Evolutionary conservation across 1,140 invertebrate genomes (phyloP), one percentile per base, ranked within the genome.

Genomic region (Apocrypta bakeri): DNA sequence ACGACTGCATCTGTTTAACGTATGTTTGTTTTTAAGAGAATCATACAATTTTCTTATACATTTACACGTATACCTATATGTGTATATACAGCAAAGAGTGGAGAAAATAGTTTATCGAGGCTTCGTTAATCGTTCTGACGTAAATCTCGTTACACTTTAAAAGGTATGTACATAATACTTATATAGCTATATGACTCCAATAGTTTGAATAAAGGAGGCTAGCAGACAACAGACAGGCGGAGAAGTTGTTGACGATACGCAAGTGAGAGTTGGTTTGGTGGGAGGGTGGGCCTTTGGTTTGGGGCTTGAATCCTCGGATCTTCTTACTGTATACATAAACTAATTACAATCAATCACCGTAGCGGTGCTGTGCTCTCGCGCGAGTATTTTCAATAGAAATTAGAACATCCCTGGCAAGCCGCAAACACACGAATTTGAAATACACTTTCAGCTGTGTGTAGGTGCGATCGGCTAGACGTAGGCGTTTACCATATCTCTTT

Each of bases 281-380:
- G 3, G 9, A 64, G 63, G 8, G 29, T 27, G 29, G 14, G 29
- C 11, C 12, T 64, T n/a, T 21, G 27, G 77, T 73, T 77, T 78
- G 33, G n/a, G 56, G 29, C 61, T 29, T 3, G 79, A 81, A 81
- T 74, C 79, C 61, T 64, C 31, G 79, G 79, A 31, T 64, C 72
- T 82, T 84, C 78, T 48, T 27, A n/a, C 76, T 72, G 77, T 82
- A 80, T 83, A 83, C 85, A 83, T 85, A 83, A 87, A 87, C 85
- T 87, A 85, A 87, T 87, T 87, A 87, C 81, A 87, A 87, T 87
- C 86, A 86, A 86, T 87, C 85, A 87, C 85, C 42, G 61, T 48
- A 9, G 56, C 78, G 40, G 40, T 14, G 48, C 48, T 37, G 21
- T 56, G 48, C 48, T 56, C 66, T 72, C 64, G 69, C 72, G 73